These are phyloP conservation scores for Threskiornis aethiopicus DNA, from an alignment of 2,797 vertebrate genomes.

Conservation along the genomic window DNA sequence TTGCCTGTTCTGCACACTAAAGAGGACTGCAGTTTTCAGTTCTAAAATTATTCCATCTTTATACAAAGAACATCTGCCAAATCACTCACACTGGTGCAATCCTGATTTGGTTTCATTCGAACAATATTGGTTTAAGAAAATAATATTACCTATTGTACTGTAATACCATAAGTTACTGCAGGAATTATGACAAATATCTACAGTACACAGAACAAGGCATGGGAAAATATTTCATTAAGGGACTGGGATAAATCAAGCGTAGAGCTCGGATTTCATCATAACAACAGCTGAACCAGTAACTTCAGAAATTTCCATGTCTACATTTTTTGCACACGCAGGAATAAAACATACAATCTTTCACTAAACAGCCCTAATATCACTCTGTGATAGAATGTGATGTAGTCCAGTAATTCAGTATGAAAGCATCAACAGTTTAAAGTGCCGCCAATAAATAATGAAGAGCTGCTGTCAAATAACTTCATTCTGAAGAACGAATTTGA, in stretches of 20 bases:
- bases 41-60: background rate
- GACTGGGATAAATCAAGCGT: background rate
- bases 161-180: background rate
- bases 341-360: background rate
- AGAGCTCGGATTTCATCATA: background rate
- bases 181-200: background rate
- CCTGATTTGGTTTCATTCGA: background rate
- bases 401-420: background rate
- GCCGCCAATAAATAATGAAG: background rate
- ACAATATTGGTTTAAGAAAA: background rate
- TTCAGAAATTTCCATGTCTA: background rate
- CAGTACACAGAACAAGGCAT: background rate
- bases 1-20: background rate
- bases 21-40: background rate
- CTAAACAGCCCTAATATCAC: background rate
- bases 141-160: background rate
- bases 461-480: background rate
- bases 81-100: background rate
- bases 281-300: background rate
- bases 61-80: background rate
- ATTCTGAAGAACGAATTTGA: background rate
- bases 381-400: background rate
- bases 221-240: background rate
- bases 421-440: background rate
- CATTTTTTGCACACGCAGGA: background rate